Base-by-base conservation (phyloP, 1,140 invertebrate species). In the Cardiocondyla obscurior region DNA sequence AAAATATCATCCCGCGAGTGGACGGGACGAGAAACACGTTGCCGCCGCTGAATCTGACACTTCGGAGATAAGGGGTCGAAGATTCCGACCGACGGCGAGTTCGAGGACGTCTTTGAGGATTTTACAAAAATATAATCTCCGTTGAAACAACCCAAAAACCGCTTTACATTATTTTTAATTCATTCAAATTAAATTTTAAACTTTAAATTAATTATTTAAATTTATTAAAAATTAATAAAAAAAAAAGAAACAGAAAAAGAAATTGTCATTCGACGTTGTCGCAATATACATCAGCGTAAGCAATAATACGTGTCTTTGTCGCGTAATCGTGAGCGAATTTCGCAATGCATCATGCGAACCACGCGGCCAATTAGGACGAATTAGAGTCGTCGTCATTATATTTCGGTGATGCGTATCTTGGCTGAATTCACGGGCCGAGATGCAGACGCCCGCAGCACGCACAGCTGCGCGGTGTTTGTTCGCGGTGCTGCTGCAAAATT, bases 1-100 rank as follows among this genome's bases (percentile, higher is more conserved):
- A 90, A 89, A 91, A 91, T 91, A 91, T 57, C 62, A 87, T 14
- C 62, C 46, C 49, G 51, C 74, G 42, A 76, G 51, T 49, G 53
- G 10, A 67, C 77, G 86, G 76, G 57, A 72, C 30, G 30, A 44
- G 30, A 8, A 82, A 73, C 82, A 87, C 64, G 28, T 88, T 88
- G 70, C 82, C 84, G 22, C 55, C 8, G 3, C 22, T 44, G 22
- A 16, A 8, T 51, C 69, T 79, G 64, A 86, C 72, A 82, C 42
- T 55, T 69, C 19, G 19, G 70, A 86, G 84, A 82, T 69, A 86
- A 69, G 62, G 55, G 22, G 16, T 62, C 36, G 33, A 28, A 67
- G 30, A 81, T 82, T 55, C 12, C 5, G n/a, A 22, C n/a, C 28
- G 0, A 22, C 19, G 30, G 8, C 36, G 19, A 33, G 51, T 36